Conservation (phyloP, 1,140 invertebrate species). For the Tribolium madens region DNA sequence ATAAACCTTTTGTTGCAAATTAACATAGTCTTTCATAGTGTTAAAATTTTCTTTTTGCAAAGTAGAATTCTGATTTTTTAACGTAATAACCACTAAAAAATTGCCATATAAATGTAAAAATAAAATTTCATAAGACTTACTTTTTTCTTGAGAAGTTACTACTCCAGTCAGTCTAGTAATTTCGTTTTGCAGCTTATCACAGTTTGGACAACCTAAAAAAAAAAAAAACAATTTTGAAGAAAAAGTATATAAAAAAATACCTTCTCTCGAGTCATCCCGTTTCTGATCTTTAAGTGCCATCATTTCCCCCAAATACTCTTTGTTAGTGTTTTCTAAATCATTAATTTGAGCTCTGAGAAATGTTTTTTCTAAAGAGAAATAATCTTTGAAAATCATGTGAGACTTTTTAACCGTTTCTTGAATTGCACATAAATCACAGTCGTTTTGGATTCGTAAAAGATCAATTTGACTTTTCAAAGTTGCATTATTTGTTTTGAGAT, state of each 20-base stretch:
- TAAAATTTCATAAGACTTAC: too few relatives aligned
- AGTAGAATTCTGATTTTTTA: background rate
- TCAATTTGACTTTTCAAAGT: slow-evolving; percentile 20
- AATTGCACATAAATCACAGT: background rate
- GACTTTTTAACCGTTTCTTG: slow-evolving; percentile 48
- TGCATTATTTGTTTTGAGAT: slow-evolving; percentile 35
- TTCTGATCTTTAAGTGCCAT: background rate
- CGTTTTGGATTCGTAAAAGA: background rate
- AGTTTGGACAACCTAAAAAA: too few relatives aligned
- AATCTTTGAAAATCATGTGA: slow-evolving; percentile 44
- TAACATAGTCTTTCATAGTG: background rate
- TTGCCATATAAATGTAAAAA: background rate
- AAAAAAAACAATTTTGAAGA: too few relatives aligned
- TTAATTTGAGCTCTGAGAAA: background rate
- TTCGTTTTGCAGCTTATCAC: too few relatives aligned
- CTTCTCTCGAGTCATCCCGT: background rate
- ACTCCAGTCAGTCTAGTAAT: too few relatives aligned
- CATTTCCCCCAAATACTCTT: slow-evolving; percentile 9
- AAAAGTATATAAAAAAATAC: too few relatives aligned
- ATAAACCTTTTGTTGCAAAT: background rate
- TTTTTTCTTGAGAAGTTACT: too few relatives aligned
- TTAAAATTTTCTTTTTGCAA: background rate
- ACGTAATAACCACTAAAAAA: background rate
- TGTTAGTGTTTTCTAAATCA: background rate
- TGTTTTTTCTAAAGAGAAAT: slow-evolving; percentile 49